A percentile compares a stretch with the other conserved stretches of the same genome.
phyloP scores from a whole-genome alignment of 2,888 invertebrate species.

The Suillia variegata region DNA sequence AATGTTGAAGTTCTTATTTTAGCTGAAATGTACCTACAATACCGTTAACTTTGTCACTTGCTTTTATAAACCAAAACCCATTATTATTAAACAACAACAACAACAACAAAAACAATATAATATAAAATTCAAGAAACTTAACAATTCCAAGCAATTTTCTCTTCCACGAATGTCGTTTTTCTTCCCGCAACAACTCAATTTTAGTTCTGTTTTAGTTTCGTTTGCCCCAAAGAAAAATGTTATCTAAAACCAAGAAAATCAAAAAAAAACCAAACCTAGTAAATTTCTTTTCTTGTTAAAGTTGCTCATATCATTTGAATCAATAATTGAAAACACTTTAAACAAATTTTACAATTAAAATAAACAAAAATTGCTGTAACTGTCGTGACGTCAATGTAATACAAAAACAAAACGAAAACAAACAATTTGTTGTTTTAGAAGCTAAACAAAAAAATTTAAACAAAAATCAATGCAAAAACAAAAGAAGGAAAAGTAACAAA shows the following conservation, averaged over 20 bases:
- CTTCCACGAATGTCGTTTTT: background rate
- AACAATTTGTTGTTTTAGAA: background rate
- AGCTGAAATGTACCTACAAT: too few species aligned
- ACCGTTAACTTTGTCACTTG: too few species aligned
- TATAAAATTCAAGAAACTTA: background rate
- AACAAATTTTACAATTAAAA: background rate
- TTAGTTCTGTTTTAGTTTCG: background rate
- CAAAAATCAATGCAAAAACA: background rate
- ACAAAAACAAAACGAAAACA: background rate
- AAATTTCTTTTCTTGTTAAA: background rate
- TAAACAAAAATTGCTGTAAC: background rate
- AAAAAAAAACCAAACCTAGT: background rate
- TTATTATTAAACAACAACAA: background rate
- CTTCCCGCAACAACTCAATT: background rate
- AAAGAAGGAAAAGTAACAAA: background rate
- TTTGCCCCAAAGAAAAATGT: too few species aligned
- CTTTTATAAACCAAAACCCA: too few species aligned
- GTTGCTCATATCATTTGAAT: background rate
- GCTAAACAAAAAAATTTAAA: background rate
- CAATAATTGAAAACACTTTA: background rate
- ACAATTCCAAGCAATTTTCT: background rate
- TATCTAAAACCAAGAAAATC: too few species aligned
- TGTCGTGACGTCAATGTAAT: too few species aligned
- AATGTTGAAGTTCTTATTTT: too few species aligned
- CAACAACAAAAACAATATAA: background rate